Conservation (phyloP, 2,113 vertebrate genomes). For the Erinaceus europaeus region DNA sequence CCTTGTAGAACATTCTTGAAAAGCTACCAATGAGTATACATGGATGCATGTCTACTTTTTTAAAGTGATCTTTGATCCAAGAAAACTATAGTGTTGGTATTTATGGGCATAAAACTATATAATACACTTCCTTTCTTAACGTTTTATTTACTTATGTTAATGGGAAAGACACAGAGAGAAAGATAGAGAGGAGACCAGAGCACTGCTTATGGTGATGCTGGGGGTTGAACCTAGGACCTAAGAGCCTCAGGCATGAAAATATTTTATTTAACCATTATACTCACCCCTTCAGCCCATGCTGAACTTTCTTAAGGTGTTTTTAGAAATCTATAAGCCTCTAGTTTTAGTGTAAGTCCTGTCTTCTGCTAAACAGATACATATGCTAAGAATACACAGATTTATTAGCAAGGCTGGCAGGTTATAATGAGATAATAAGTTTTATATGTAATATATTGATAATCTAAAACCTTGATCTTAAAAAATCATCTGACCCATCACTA, state of each 20-base stretch:
- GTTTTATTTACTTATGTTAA: no score
- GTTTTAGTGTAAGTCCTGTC: background rate
- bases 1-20: slow-evolving; percentile 44
- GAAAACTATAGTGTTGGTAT: slow-evolving; percentile 31
- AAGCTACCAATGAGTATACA: background rate
- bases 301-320: background rate
- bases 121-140: no score
- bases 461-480: slow-evolving; percentile 51
- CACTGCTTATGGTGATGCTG: no score
- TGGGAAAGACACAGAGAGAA: no score
- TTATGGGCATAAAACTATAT: background rate
- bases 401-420: slow-evolving; percentile 14
- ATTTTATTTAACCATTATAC: no score
- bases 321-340: background rate
- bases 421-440: slow-evolving; percentile 40
- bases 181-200: no score
- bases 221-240: no score
- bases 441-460: background rate
- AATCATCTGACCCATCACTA: slow-evolving; percentile 31
- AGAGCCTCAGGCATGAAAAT: no score
- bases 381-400: slow-evolving; percentile 44
- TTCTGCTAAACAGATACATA: slow-evolving; percentile 1
- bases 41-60: slow-evolving; percentile 31
- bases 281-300: no score
- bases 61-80: slow-evolving; percentile 54